Evolutionary conservation across 1,140 invertebrate genomes (phyloP).

Genomic region (Bursaphelenchus mucronatus): DNA sequence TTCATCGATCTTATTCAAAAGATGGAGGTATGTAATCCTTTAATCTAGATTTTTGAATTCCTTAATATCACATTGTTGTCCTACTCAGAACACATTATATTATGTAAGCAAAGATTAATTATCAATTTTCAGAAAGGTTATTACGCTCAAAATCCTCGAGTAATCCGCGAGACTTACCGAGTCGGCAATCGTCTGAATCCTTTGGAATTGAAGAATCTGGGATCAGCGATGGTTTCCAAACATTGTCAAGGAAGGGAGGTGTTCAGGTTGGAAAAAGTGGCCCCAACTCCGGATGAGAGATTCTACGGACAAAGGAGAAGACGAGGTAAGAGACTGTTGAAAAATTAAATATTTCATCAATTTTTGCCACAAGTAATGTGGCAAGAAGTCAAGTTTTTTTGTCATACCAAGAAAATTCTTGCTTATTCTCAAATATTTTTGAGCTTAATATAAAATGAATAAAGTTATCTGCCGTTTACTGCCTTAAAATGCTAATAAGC

Average conservation of each 20-base stretch:
- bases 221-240: constrained; percentile 50
- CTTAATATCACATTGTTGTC: constrained; percentile 3
- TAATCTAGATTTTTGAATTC: background rate
- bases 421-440: too few relatives aligned
- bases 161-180: constrained; percentile 58
- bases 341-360: constrained; percentile 34
- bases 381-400: too few relatives aligned
- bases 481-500: background rate
- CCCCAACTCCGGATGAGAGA: constrained; percentile 21
- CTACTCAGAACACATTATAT: background rate
- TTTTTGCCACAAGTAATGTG: too few relatives aligned
- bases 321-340: constrained; percentile 6
- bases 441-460: too few relatives aligned
- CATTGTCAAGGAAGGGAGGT: constrained; percentile 38
- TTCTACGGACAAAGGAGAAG: constrained; percentile 24
- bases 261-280: constrained; percentile 24
- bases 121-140: constrained; percentile 52
- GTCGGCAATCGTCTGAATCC: constrained; percentile 45
- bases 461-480: background rate
- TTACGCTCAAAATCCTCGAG: constrained; percentile 58
- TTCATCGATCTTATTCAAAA: constrained; percentile 61
- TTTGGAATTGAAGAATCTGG: constrained; percentile 47
- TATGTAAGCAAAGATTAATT: constrained; percentile 15
- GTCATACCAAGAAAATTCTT: too few relatives aligned
- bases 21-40: constrained; percentile 50